Percentiles rank a stretch among this genome's conserved stretches.
These are phyloP conservation scores for Leguminivora glycinivorella DNA, from an alignment of 1,140 invertebrate genomes.

Conservation along the genomic window DNA sequence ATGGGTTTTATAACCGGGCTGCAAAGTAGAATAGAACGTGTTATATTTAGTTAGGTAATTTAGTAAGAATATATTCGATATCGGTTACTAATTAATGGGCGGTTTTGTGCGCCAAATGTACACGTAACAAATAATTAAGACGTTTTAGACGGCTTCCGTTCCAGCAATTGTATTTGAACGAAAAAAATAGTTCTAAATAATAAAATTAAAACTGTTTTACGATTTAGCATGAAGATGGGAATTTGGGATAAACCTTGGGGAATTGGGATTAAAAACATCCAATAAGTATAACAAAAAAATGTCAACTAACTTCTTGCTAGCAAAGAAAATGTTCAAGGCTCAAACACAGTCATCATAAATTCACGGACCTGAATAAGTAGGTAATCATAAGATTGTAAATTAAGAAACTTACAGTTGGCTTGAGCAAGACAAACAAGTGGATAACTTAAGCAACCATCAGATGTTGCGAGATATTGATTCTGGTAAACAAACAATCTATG, in stretches of 20 bases:
- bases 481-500: slow-evolving; percentile 41
- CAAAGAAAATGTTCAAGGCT: no score
- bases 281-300: no score
- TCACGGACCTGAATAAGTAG: neutral
- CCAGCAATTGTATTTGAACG: no score
- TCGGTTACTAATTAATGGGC: no score
- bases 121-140: neutral
- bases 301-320: no score
- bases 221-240: no score
- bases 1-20: neutral
- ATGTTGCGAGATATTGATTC: slow-evolving; percentile 39
- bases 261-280: no score
- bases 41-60: no score
- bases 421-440: slow-evolving; percentile 1
- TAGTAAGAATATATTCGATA: no score
- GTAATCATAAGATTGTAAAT: neutral
- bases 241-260: no score
- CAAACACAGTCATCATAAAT: neutral
- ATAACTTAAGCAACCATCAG: slow-evolving; percentile 15
- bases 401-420: slow-evolving; percentile 2
- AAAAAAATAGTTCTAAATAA: no score
- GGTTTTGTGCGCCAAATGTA: neutral
- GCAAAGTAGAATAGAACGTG: neutral
- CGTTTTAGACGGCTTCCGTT: neutral
- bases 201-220: no score